These are phyloP conservation scores for Podiceps cristatus DNA, from an alignment of 2,113 vertebrate genomes.

Conservation along the genomic window DNA sequence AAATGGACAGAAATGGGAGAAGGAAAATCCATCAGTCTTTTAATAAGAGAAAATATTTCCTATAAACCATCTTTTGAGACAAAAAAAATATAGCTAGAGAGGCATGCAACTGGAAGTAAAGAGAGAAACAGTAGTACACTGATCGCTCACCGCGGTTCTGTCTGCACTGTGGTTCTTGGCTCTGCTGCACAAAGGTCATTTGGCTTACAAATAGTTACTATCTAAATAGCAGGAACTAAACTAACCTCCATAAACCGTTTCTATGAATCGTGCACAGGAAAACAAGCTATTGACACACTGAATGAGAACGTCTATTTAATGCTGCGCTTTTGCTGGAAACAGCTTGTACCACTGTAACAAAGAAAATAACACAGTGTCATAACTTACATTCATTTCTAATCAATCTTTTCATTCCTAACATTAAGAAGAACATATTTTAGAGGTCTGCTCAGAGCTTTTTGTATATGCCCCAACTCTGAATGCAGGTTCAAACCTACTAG, in stretches of 20 bases:
- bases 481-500: background rate
- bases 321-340: background rate
- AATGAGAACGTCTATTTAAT: background rate
- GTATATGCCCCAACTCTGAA: background rate
- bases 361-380: background rate
- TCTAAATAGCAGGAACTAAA: background rate
- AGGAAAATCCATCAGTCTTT: constrained; percentile 5
- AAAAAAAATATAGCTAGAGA: background rate
- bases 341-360: background rate
- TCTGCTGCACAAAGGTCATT: constrained; percentile 23
- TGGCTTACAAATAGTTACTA: constrained; percentile 10
- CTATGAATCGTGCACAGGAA: background rate
- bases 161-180: background rate
- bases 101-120: background rate
- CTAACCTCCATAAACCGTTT: background rate
- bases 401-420: background rate
- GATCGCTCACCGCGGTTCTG: background rate
- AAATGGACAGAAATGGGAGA: background rate
- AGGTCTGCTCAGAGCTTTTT: background rate
- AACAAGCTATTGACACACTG: background rate
- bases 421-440: background rate
- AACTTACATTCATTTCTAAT: background rate
- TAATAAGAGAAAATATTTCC: background rate
- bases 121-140: background rate
- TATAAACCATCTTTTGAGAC: background rate